phyloP scores from a whole-genome alignment of 2,797 vertebrate species.

The Scarus forsteni region DNA sequence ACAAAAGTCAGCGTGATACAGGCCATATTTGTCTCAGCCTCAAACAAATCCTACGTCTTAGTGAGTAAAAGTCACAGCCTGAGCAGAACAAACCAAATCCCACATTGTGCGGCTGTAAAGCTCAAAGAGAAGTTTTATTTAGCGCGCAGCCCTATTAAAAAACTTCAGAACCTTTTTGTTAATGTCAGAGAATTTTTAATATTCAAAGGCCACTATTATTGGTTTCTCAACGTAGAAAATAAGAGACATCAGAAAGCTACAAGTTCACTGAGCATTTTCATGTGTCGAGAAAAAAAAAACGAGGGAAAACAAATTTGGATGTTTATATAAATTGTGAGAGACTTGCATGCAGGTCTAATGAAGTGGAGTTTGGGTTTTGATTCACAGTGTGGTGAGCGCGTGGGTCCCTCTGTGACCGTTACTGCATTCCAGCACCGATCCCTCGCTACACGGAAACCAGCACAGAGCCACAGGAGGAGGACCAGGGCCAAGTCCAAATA shows the following conservation, averaged over 20 bases:
- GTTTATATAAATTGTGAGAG: constrained; percentile 87
- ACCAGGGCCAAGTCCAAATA: constrained; percentile 65
- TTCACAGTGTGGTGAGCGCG: constrained; percentile 79
- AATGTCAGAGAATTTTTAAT: constrained; percentile 87
- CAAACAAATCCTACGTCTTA: constrained; percentile 78
- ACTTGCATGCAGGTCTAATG: constrained; percentile 82
- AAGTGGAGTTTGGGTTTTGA: constrained; percentile 81
- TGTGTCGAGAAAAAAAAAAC: constrained; percentile 73
- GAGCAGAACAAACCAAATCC: constrained; percentile 73
- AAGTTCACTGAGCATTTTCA: constrained; percentile 85
- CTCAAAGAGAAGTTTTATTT: constrained; percentile 85
- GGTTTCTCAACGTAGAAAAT: constrained; percentile 86
- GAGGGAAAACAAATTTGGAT: constrained; percentile 85
- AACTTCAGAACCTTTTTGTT: constrained; percentile 84
- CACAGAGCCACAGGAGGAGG: constrained; percentile 63
- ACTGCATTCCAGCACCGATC: constrained; percentile 77
- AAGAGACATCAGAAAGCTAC: constrained; percentile 86
- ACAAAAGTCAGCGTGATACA: constrained; percentile 69
- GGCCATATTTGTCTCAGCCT: constrained; percentile 78
- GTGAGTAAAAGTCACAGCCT: constrained; percentile 64
- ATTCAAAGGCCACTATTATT: constrained; percentile 85
- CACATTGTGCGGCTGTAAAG: constrained; percentile 81
- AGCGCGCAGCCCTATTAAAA: constrained; percentile 80
- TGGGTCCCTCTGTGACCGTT: constrained; percentile 76
- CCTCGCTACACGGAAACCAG: constrained; percentile 71